Evolutionary conservation across 1,140 invertebrate species (phyloP).

Genomic region (Apis cerana): DNA sequence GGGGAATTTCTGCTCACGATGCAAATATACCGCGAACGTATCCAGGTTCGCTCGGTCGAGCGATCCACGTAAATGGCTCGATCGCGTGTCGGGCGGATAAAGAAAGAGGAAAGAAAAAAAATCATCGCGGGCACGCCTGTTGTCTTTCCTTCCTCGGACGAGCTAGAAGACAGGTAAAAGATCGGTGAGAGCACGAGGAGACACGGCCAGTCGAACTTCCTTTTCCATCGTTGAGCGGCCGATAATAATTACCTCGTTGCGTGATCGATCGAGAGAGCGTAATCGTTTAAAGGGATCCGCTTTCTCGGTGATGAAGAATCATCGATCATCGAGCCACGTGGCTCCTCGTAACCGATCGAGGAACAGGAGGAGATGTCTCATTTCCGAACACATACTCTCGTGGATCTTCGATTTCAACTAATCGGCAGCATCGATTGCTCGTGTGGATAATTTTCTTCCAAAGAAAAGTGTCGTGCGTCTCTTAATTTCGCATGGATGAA

Average conservation of each 20-base stretch:
- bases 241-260: conserved; percentile 46
- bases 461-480: no score
- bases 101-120: background rate
- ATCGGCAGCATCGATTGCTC: no score
- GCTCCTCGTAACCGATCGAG: background rate
- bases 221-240: conserved; percentile 4
- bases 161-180: background rate
- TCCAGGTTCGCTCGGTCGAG: background rate
- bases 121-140: background rate
- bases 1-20: background rate
- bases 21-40: background rate
- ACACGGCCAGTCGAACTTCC: conserved; percentile 18
- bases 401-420: no score
- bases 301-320: conserved; percentile 19
- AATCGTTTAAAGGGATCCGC: background rate
- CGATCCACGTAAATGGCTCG: conserved; percentile 19
- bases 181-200: background rate
- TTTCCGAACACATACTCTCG: no score
- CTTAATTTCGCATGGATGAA: no score
- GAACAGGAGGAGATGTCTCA: no score
- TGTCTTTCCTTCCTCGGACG: background rate
- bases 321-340: conserved; percentile 42
- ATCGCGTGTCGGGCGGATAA: conserved; percentile 29
- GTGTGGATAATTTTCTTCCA: no score
- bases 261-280: conserved; percentile 43